Evolutionary conservation across 2,113 vertebrate species (phyloP).

Genomic region (Spea multiplicata): DNA sequence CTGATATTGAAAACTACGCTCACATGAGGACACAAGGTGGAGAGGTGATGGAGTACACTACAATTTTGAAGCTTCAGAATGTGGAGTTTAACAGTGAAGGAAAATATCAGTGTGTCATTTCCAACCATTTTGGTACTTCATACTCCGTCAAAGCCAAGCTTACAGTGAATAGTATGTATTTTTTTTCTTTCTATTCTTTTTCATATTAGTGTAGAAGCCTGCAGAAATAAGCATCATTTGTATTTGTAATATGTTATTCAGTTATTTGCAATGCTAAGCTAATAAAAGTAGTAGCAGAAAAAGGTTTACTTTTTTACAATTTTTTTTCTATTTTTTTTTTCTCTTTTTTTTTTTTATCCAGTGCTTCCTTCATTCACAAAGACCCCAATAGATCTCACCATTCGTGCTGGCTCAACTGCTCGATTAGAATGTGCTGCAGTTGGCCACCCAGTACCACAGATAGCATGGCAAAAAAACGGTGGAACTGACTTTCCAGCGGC

Average conservation of each 20-base stretch:
- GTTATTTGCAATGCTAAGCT: no score
- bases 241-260: no score
- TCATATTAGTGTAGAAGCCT: background rate
- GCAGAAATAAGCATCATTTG: background rate
- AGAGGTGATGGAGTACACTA: constrained; percentile 91
- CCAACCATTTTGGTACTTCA: constrained; percentile 95
- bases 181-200: constrained; percentile 29
- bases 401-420: constrained; percentile 84
- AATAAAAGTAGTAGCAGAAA: no score
- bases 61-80: constrained; percentile 78
- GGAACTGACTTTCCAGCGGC: constrained; percentile 95
- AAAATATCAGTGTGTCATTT: constrained; percentile 96
- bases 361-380: constrained; percentile 95
- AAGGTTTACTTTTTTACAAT: background rate
- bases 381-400: constrained; percentile 89
- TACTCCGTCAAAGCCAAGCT: constrained; percentile 94
- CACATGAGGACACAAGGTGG: constrained; percentile 80
- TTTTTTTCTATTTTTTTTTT: background rate
- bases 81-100: constrained; percentile 90
- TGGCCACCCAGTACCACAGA: constrained; percentile 89
- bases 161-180: constrained; percentile 90
- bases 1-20: constrained; percentile 90
- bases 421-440: constrained; percentile 88
- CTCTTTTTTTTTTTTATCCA: constrained; percentile 53
- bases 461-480: constrained; percentile 96